phyloP scores from a whole-genome alignment of 2,113 vertebrate genomes.

The Saimiri boliviensis region DNA sequence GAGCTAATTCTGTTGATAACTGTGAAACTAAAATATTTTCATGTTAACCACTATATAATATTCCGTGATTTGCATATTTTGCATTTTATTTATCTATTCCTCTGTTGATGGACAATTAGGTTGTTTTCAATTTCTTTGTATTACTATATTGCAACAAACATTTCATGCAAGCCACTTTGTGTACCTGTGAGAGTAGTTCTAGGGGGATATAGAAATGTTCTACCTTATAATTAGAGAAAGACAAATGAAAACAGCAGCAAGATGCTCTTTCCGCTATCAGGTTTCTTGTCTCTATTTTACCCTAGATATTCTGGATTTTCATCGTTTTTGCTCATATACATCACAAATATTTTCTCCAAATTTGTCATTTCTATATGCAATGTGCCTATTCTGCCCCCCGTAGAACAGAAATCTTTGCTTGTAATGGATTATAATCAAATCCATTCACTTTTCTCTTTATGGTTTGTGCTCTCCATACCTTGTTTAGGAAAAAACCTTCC shows the following conservation, averaged over 20 bases:
- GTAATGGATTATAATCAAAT: neutral
- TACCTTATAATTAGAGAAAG: too few species aligned
- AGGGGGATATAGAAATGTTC: neutral
- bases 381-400: neutral
- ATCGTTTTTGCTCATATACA: slow-evolving; percentile 8
- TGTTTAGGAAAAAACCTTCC: slow-evolving; percentile 16
- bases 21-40: neutral
- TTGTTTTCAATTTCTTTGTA: slow-evolving; percentile 3
- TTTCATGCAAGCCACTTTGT: neutral
- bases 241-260: too few species aligned
- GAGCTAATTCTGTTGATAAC: slow-evolving; percentile 9
- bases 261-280: neutral
- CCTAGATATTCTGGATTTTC: neutral
- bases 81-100: slow-evolving; percentile 23
- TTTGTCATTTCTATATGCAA: slow-evolving; percentile 9
- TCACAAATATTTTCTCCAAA: slow-evolving; percentile 33
- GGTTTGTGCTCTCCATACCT: neutral
- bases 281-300: slow-evolving; percentile 13
- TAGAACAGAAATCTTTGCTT: slow-evolving; percentile 29
- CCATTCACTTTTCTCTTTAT: slow-evolving; percentile 2
- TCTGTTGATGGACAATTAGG: neutral
- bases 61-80: neutral
- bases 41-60: neutral
- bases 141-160: neutral
- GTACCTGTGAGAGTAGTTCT: neutral